phyloP scores from a whole-genome alignment of 2,888 invertebrate species.

The Synanthedon myopaeformis region DNA sequence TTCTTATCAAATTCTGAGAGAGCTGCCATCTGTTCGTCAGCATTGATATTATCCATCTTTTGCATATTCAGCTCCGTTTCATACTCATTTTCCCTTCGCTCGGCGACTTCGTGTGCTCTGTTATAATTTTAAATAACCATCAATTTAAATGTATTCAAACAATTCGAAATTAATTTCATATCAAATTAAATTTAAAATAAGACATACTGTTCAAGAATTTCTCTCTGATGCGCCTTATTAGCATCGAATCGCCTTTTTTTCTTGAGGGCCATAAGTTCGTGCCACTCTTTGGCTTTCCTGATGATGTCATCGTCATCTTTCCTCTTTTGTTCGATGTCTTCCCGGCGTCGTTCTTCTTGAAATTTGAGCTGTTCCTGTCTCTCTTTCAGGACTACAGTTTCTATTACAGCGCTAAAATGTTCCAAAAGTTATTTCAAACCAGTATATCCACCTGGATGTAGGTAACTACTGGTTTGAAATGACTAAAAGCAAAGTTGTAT shows the following conservation, averaged over 20 bases:
- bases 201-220: constrained; percentile 49
- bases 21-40: constrained; percentile 37
- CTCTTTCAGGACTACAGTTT: constrained; percentile 53
- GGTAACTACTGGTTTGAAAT: no score
- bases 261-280: constrained; percentile 25
- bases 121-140: not conserved
- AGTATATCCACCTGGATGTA: not conserved
- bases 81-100: constrained; percentile 38
- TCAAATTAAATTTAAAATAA: no score
- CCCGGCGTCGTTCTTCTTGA: constrained; percentile 27
- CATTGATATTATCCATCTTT: constrained; percentile 40
- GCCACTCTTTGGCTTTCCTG: constrained; percentile 43
- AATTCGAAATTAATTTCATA: no score
- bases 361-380: constrained; percentile 51
- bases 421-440: not conserved
- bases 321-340: constrained; percentile 29
- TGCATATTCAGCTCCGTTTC: constrained; percentile 44
- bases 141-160: not conserved
- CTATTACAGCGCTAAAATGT: constrained; percentile 47
- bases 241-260: constrained; percentile 28
- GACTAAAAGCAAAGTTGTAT: not conserved
- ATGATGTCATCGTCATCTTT: constrained; percentile 37
- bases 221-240: constrained; percentile 46
- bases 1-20: constrained; percentile 45
- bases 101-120: constrained; percentile 43